Percentiles rank a stretch among this genome's conserved stretches.
Conservation (phyloP, 2,113 vertebrate genomes). For the Oreochromis niloticus region DNA sequence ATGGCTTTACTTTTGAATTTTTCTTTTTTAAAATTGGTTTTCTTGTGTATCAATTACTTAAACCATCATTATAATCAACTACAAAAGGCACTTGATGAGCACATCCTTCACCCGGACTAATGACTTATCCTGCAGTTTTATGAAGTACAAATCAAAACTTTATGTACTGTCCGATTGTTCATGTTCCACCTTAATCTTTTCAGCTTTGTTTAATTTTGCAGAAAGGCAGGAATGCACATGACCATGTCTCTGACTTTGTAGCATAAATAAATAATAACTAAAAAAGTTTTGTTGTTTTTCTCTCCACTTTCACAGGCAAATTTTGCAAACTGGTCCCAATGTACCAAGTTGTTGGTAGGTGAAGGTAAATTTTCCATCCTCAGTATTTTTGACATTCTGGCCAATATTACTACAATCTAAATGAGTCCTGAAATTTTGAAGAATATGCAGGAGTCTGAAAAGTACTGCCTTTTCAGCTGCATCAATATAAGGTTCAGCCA, state of each 20-base stretch:
- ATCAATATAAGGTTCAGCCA: neutral
- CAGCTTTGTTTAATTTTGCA: neutral
- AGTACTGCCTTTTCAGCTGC: neutral
- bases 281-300: neutral
- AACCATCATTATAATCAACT: neutral
- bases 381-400: neutral
- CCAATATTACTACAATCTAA: neutral
- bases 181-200: neutral
- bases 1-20: neutral
- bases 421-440: neutral
- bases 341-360: neutral
- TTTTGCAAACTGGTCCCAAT: neutral
- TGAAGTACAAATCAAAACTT: neutral
- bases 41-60: neutral
- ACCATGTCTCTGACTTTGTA: neutral
- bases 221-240: neutral
- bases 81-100: neutral
- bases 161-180: neutral
- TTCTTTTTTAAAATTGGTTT: neutral
- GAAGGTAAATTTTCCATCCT: neutral
- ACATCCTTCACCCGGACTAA: neutral
- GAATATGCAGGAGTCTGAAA: neutral
- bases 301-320: neutral
- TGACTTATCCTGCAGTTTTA: neutral
- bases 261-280: neutral